Conservation (phyloP, 2,797 vertebrate genomes). For the Natrix natrix region DNA sequence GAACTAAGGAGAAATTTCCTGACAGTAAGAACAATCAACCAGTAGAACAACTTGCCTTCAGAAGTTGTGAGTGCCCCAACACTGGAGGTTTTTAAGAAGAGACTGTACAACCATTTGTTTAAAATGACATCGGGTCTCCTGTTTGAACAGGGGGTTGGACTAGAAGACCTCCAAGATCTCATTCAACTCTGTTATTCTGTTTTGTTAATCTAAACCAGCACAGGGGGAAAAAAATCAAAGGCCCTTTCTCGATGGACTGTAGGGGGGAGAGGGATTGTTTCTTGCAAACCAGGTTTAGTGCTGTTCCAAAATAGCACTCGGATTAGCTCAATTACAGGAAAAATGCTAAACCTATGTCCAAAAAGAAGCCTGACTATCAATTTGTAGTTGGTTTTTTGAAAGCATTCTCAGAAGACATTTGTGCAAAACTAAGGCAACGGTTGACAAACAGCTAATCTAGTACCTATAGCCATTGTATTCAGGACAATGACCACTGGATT, state of each 20-base stretch:
- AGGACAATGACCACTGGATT: neutral
- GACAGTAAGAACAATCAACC: too few species aligned
- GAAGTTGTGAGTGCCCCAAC: too few species aligned
- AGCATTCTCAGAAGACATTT: neutral
- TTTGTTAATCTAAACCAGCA: neutral
- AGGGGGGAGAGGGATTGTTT: neutral
- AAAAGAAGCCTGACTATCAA: neutral
- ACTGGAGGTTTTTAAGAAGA: too few species aligned
- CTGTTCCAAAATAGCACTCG: neutral
- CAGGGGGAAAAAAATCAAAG: neutral
- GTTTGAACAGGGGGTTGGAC: too few species aligned
- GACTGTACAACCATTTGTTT: too few species aligned
- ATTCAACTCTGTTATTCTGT: neutral
- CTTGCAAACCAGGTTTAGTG: neutral
- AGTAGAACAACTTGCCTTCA: too few species aligned
- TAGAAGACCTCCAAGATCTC: neutral
- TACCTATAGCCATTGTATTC: neutral
- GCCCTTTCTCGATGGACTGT: neutral
- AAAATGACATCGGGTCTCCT: too few species aligned
- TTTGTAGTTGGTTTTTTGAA: neutral
- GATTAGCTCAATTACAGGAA: neutral
- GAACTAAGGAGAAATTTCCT: neutral
- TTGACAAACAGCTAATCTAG: neutral
- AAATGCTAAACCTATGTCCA: neutral
- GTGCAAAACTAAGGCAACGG: neutral